Base-by-base conservation (phyloP, 2,113 vertebrate genomes). In the Nycticebus coucang region DNA sequence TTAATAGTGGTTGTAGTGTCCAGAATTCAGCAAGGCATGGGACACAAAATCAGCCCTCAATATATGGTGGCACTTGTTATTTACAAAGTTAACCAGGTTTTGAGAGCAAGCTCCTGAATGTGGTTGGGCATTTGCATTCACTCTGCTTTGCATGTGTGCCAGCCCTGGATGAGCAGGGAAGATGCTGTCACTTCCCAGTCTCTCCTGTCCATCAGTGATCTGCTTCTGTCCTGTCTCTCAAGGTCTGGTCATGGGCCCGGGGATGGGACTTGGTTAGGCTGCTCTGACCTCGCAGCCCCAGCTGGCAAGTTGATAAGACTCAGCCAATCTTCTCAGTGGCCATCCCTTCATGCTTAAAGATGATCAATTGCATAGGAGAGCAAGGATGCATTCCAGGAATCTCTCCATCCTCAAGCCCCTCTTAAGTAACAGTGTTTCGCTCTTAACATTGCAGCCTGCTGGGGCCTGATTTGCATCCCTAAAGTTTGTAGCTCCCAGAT, bases 311-410 rank as follows among this genome's bases (percentile, higher is more conserved):
- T 30, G 69, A 26, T 2, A 89, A 87, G 71, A 55, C 55, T 81
- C 90, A 53, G 74, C 45, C 60, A 35, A 50, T 77, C 59, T 83
- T 92, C 66, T 71, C 87, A 50, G 45, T 4, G 1, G 89, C 83
- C 60, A 88, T 50, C 66, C 9, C 12, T 81, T 53, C 62, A 88
- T 60, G 82, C 78, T 74, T 83, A 71, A 86, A 75, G 71, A 95
- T 90, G 96, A 97, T 95, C 74, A 72, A 95, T 68, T 94, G 94
- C 30, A 1, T 1, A 62, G 60, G 87, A 95, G 64, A 95, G 41
- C 64, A 60, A 89, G 66, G 12, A 21, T 88, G 21, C 5, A n/a
- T 88, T 55, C 22, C 86, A n/a, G 81, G 79, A 50, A 89, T 92
- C 59, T 62, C 62, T 83, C 64, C 45, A 66, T 93, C 72, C 68